These are phyloP conservation scores for Ricordea florida DNA, from an alignment of 92 coral and sea anemone genomes.

Conservation along the genomic window DNA sequence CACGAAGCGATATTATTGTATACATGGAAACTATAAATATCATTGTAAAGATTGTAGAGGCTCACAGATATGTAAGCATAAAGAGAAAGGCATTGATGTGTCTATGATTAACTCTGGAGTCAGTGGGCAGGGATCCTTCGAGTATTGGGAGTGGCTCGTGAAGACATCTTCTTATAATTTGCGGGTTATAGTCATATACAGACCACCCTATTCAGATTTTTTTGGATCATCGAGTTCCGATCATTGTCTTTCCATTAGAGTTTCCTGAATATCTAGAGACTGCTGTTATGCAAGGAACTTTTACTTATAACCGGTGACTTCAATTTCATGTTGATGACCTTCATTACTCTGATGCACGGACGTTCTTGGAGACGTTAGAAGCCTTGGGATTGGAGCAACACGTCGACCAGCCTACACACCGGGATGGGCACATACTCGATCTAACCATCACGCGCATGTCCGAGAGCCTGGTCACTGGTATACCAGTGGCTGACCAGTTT, in stretches of 20 bases:
- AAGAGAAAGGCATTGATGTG: no score
- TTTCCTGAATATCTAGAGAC: no score
- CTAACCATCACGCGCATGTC: constrained; percentile 47
- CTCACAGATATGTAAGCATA: no score
- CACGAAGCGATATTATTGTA: no score
- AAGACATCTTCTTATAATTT: background rate
- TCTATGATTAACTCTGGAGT: background rate
- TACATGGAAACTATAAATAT: no score
- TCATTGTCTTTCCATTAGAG: background rate
- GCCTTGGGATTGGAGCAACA: constrained; percentile 39
- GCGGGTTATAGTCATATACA: background rate
- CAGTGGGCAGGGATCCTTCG: background rate
- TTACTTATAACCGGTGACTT: constrained; percentile 29
- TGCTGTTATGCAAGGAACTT: background rate
- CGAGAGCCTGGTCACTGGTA: constrained; percentile 11
- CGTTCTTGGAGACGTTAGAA: constrained; percentile 36
- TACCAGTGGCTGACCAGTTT: constrained; percentile 25
- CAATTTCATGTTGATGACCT: constrained; percentile 40
- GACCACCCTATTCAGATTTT: background rate
- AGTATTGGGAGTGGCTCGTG: background rate
- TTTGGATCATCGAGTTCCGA: background rate
- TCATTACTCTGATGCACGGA: constrained; percentile 27
- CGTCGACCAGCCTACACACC: constrained; percentile 53
- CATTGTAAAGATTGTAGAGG: no score
- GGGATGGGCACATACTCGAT: constrained; percentile 46